Evolutionary conservation across 2,113 vertebrate genomes (phyloP).

Genomic region (Halichoerus grypus): DNA sequence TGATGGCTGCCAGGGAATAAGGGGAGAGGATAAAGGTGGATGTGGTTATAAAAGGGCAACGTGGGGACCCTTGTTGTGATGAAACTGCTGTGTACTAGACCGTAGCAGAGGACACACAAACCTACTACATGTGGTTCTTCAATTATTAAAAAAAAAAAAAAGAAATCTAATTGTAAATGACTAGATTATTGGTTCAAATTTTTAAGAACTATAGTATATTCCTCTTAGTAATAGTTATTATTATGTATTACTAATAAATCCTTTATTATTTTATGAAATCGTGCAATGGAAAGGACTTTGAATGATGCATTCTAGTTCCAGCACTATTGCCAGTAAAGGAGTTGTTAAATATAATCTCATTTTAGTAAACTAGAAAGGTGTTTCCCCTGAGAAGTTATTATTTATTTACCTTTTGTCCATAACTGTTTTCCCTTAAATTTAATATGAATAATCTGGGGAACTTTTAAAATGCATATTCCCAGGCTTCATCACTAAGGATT

Average conservation of each 20-base stretch:
- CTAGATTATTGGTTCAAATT: not conserved
- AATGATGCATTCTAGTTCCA: not conserved
- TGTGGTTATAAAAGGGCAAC: not conserved
- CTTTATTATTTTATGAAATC: conserved; percentile 13
- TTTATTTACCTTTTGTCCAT: conserved; percentile 14
- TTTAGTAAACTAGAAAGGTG: not conserved
- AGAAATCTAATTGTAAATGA: not conserved
- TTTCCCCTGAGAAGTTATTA: not conserved
- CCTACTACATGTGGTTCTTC: not conserved
- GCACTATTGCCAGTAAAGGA: not conserved
- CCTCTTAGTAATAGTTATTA: not conserved
- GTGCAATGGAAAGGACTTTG: not conserved
- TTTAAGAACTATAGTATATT: conserved; percentile 12
- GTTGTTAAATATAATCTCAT: not conserved
- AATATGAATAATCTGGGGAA: not conserved
- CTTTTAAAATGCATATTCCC: not conserved
- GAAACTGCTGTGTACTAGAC: not conserved
- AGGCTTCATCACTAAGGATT: not conserved
- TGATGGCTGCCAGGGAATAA: not conserved
- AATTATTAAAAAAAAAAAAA: not conserved
- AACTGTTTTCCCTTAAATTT: not conserved
- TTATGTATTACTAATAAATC: not conserved
- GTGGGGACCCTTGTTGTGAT: not conserved
- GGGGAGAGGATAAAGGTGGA: not conserved
- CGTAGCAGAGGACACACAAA: not conserved